phyloP scores from a whole-genome alignment of 2,888 invertebrate species.

The Yponomeuta malinellus region DNA sequence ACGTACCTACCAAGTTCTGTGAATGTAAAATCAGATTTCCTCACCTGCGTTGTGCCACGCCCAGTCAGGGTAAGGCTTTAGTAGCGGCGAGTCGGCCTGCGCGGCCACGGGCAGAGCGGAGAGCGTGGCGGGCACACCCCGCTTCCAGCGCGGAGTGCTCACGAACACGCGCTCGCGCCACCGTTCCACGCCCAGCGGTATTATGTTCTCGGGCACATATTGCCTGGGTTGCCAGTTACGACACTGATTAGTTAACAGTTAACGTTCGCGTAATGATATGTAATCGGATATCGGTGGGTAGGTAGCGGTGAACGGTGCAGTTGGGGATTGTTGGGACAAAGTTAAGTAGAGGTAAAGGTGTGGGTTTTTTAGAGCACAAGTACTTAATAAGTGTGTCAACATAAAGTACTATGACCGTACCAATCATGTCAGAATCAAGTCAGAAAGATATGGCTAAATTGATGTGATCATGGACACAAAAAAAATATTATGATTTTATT shows the following conservation, averaged over 20 bases:
- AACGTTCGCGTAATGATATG: neutral
- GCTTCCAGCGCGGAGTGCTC: conserved; percentile 85
- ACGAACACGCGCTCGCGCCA: conserved; percentile 82
- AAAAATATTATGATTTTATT: neutral
- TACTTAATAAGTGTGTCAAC: neutral
- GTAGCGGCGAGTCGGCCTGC: conserved; percentile 71
- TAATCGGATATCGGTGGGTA: neutral
- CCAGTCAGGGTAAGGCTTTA: conserved; percentile 86
- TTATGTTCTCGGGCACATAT: conserved; percentile 82
- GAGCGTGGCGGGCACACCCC: conserved; percentile 84
- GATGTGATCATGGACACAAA: neutral
- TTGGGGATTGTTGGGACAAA: neutral
- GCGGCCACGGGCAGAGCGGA: conserved; percentile 78
- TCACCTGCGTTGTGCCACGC: conserved; percentile 77
- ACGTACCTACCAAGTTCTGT: too few relatives aligned
- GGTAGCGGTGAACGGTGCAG: neutral
- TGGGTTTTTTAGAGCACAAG: too few relatives aligned
- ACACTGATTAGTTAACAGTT: conserved; percentile 5
- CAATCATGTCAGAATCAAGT: neutral
- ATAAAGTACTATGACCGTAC: neutral
- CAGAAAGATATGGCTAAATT: neutral
- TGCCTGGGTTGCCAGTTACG: conserved; percentile 45
- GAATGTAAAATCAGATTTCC: neutral
- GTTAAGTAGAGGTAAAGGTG: neutral
- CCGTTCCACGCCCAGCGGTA: conserved; percentile 84